Evolutionary conservation across 2,797 vertebrate genomes (phyloP), one percentile per base, ranked within the genome.

Genomic region (Bradypodion pumilum): DNA sequence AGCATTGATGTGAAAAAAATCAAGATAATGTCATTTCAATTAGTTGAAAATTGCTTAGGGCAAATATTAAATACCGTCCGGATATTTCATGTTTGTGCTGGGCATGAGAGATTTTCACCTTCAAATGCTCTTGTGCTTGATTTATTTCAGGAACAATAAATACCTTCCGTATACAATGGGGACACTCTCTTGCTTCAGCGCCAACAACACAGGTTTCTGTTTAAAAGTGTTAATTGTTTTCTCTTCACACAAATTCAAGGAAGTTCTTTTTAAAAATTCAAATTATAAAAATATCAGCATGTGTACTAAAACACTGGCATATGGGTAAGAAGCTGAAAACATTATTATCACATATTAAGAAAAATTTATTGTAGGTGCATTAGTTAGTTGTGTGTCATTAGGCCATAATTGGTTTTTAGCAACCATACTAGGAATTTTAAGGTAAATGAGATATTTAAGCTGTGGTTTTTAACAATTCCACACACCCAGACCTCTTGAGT

Each of bases 21-120:
- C 87, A 89, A 69, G 42, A 85, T 27, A 78, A 69, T 52, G 37
- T 90, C 91, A 56, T 44, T 80, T 94, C 89, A 86, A 86, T 79
- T 84, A 84, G 46, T 37, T 68, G 80, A 79, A 7, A 2, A 21
- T 63, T 63, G 40, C 83, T 68, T 65, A 23, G 63, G 84, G 87
- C 86, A 49, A 86, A 52, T 56, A 77, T 89, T 90, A 37, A 2
- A 76, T 13, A 87, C 77, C 16, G 86, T 83, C 91, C 70, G 81
- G 82, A 82, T 23, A 6, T 1, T 21, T 29, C 68, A 84, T 89
- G 59, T 7, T 65, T 78, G 77, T 83, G 74, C 66, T 76, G 70
- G 88, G 79, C 88, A 82, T n/a, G 21, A 83, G 85, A 77, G 81
- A 60, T 82, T 69, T 46, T 27, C 52, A 88, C 80, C 80, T 37